Conservation (phyloP, 2,888 invertebrate genomes). For the Phortica magna region DNA sequence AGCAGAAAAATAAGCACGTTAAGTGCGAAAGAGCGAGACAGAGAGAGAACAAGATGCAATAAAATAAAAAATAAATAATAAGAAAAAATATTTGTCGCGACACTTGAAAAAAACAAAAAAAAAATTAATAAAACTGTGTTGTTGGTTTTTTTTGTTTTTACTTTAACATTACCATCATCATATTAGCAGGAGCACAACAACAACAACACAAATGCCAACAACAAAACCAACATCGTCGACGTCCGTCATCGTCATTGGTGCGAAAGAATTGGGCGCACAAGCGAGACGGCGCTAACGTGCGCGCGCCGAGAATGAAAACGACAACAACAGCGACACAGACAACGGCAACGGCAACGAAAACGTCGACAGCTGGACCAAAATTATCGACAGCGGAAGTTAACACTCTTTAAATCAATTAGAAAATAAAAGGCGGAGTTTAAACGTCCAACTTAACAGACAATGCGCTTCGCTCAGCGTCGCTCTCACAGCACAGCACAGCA, state of each 20-base stretch:
- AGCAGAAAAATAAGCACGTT: not conserved
- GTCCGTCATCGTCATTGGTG: slow-evolving; percentile 62
- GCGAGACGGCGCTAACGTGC: slow-evolving; percentile 57
- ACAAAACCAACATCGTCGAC: slow-evolving; percentile 42
- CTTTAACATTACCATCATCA: not conserved
- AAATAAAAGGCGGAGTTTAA: slow-evolving; percentile 75
- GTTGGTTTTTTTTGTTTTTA: slow-evolving; percentile 37
- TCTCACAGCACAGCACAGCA: not conserved
- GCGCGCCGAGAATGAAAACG: slow-evolving; percentile 22
- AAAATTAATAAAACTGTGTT: not conserved
- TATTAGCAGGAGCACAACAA: not conserved
- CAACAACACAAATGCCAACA: not conserved
- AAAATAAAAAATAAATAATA: not conserved
- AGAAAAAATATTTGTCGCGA: not conserved
- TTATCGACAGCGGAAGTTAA: slow-evolving; percentile 74
- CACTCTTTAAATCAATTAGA: slow-evolving; percentile 75
- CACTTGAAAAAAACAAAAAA: not conserved
- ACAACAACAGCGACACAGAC: slow-evolving; percentile 27
- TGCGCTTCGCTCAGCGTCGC: not conserved
- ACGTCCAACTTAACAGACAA: slow-evolving; percentile 43
- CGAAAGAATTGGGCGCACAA: slow-evolving; percentile 58
- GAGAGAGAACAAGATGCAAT: not conserved
- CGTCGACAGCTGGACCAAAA: slow-evolving; percentile 62
- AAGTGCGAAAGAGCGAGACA: not conserved
- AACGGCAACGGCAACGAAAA: slow-evolving; percentile 22